phyloP scores from a whole-genome alignment of 2,888 invertebrate species.

The Eupeodes luniger region DNA sequence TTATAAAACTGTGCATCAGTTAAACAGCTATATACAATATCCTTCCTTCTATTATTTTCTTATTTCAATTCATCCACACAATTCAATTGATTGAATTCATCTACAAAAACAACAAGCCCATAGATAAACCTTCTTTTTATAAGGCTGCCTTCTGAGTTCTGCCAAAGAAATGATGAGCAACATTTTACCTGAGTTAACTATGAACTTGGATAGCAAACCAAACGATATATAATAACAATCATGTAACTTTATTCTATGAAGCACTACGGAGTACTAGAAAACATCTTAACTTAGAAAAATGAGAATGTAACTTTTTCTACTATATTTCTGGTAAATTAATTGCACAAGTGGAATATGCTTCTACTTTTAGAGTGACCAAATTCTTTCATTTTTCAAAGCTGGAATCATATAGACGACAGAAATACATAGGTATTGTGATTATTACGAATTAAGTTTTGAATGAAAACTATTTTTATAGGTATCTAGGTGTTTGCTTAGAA shows the following conservation, averaged over 20 bases:
- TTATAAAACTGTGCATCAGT: background rate
- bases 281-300: background rate
- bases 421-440: no score
- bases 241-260: constrained; percentile 8
- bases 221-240: constrained; percentile 42
- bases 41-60: constrained; percentile 33
- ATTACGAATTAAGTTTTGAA: no score
- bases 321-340: background rate
- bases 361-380: no score
- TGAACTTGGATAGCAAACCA: constrained; percentile 16
- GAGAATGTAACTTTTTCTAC: constrained; percentile 23
- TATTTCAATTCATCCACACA: constrained; percentile 35
- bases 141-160: constrained; percentile 23
- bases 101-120: constrained; percentile 17
- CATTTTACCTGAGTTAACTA: background rate
- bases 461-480: no score
- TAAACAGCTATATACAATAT: background rate
- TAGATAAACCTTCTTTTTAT: background rate
- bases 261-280: no score
- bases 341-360: no score
- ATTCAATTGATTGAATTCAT: constrained; percentile 59
- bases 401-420: no score
- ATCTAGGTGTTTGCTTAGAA: no score
- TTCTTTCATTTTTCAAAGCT: no score
- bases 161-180: background rate